Evolutionary conservation across 2,113 vertebrate species (phyloP), one percentile per base, ranked within the genome.

Genomic region (Antechinus stuartii): DNA sequence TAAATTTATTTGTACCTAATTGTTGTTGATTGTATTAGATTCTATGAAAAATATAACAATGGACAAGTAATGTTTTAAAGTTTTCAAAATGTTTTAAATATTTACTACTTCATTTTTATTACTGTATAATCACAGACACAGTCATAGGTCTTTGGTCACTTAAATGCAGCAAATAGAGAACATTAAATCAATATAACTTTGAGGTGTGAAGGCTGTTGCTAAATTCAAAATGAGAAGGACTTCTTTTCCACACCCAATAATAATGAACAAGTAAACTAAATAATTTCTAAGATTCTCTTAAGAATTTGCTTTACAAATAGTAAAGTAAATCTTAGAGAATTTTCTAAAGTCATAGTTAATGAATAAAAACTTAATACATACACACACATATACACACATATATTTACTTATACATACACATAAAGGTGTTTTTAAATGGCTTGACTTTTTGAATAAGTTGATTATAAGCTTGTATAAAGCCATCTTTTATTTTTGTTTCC

Each of bases 401-500:
- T 52, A 52, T 10, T 52, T 52, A 52, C 6, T 52, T 52, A 52
- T 52, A 10, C 93, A 90, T 94, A 89, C 46, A 56, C 95, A 50
- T 91, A 61, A 95, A 56, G 92, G 30, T 94, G 91, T 53, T 95
- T 95, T 92, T 50, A 56, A 91, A n/a, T 57, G 90, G 54, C 35
- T 54, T 53, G 94, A 92, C 53, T 95, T 95, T 47, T 92, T 54
- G 68, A 91, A 46, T 55, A 22, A 30, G 23, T 24, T 90, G 49
- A 35, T 92, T 94, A 22, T 89, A 27, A 57, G 30, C 94, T 91
- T 97, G 76, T 95, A 25, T 92, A 91, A 93, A 95, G 93, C 19
- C 5, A 76, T 42, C 91, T 94, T 19, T 91, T 96, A 92, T 90
- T 27, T 10, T 98, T 95, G 92, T 55, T 94, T 68, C 97, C 35